A percentile compares a stretch with the other conserved stretches of the same genome.
phyloP scores from a whole-genome alignment of 2,888 invertebrate species.

The Hyppa rectilinea region DNA sequence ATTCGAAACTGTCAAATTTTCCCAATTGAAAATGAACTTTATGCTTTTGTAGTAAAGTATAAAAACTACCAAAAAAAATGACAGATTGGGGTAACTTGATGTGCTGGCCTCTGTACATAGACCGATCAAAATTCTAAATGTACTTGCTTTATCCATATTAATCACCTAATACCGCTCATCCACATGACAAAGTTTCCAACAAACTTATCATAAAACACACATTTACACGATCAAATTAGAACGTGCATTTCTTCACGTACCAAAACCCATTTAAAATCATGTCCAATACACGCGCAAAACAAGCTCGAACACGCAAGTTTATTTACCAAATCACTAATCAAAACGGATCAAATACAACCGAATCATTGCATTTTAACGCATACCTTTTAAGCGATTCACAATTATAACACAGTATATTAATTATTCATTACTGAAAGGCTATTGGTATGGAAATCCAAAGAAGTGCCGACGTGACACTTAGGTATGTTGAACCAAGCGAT shows the following conservation, averaged over 20 bases:
- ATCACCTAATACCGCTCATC: neutral
- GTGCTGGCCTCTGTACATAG: no score
- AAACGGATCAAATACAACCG: constrained; percentile 32
- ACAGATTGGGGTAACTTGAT: no score
- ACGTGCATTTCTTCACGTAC: constrained; percentile 47
- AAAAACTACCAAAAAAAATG: no score
- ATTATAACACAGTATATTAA: constrained; percentile 69
- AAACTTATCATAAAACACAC: constrained; percentile 34
- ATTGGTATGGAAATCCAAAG: constrained; percentile 77
- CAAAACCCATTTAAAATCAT: constrained; percentile 42
- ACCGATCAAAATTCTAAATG: neutral
- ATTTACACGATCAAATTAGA: constrained; percentile 39
- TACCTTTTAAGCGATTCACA: constrained; percentile 58
- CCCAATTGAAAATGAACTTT: no score
- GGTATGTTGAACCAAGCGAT: constrained; percentile 69
- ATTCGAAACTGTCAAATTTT: no score
- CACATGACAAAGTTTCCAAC: constrained; percentile 13
- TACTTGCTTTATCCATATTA: neutral
- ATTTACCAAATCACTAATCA: neutral
- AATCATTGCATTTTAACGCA: constrained; percentile 53
- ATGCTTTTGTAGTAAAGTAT: no score
- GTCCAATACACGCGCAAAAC: constrained; percentile 44
- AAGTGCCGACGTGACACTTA: constrained; percentile 77
- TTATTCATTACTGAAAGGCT: constrained; percentile 69
- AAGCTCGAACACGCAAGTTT: constrained; percentile 20